These are phyloP conservation scores for Hemiprocne comata DNA, from an alignment of 2,113 vertebrate genomes.

Conservation along the genomic window DNA sequence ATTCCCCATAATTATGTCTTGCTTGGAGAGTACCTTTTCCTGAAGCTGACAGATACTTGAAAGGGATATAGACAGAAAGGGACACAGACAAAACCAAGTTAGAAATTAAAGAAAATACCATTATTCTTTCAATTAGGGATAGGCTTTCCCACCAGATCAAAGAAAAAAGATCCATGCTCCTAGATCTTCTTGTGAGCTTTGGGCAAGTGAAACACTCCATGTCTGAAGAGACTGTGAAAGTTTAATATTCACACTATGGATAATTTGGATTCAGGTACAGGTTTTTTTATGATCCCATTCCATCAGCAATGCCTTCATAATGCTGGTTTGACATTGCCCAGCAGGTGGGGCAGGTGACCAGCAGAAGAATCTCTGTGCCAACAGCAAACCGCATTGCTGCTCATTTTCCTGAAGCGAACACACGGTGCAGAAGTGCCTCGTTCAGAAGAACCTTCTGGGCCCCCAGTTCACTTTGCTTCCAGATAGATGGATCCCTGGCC, in stretches of 20 bases:
- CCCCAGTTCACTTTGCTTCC: neutral
- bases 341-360: neutral
- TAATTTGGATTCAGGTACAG: neutral
- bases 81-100: neutral
- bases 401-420: accelerated
- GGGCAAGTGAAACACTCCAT: neutral
- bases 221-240: neutral
- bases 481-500: neutral
- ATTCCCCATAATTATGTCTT: neutral
- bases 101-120: neutral
- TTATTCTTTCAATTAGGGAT: neutral
- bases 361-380: neutral
- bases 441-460: neutral
- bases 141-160: neutral
- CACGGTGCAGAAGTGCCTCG: neutral
- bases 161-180: neutral
- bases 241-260: neutral
- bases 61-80: neutral
- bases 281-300: neutral
- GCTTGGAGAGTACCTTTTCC: neutral
- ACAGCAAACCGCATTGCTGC: neutral
- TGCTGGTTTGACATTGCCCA: neutral
- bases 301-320: neutral
- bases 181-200: neutral
- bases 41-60: neutral